Percentiles rank a stretch among this genome's conserved stretches.
Evolutionary conservation across 2,888 invertebrate genomes (phyloP).

Genomic region (Nomada lathburiana): DNA sequence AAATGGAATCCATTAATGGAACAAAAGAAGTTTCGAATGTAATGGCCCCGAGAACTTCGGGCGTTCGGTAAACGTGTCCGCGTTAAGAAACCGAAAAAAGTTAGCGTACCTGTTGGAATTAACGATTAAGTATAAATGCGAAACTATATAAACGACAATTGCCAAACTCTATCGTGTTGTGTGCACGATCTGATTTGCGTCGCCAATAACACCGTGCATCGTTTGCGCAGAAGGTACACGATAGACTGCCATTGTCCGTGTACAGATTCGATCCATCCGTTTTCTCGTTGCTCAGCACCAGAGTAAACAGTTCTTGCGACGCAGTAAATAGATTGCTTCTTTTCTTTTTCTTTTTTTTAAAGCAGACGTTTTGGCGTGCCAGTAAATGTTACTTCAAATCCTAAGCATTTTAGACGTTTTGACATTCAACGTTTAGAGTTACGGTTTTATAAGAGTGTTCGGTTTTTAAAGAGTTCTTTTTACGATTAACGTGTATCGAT

Average conservation of each 20-base stretch:
- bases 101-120: not conserved
- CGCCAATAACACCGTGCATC: constrained; percentile 13
- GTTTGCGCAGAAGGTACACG: constrained; percentile 26
- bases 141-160: not conserved
- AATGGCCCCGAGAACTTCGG: not conserved
- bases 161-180: constrained; percentile 23
- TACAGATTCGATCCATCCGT: constrained; percentile 44
- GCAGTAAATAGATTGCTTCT: constrained; percentile 4
- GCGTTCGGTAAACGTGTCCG: not conserved
- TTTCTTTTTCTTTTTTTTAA: not conserved
- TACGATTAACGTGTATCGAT: constrained; percentile 29
- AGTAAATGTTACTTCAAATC: not conserved
- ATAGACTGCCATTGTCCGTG: constrained; percentile 44
- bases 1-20: not conserved
- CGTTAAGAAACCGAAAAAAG: not conserved
- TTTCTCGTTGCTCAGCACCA: constrained; percentile 48
- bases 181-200: constrained; percentile 43
- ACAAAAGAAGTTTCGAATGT: constrained; percentile 28
- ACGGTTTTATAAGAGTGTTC: constrained; percentile 19
- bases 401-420: constrained; percentile 16
- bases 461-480: constrained; percentile 29
- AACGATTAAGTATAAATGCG: not conserved
- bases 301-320: constrained; percentile 32
- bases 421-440: constrained; percentile 25
- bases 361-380: not conserved